Percentiles rank a stretch among this genome's conserved stretches.
Conservation (phyloP, 2,113 vertebrate genomes). For the Chlorodrepanis virens region DNA sequence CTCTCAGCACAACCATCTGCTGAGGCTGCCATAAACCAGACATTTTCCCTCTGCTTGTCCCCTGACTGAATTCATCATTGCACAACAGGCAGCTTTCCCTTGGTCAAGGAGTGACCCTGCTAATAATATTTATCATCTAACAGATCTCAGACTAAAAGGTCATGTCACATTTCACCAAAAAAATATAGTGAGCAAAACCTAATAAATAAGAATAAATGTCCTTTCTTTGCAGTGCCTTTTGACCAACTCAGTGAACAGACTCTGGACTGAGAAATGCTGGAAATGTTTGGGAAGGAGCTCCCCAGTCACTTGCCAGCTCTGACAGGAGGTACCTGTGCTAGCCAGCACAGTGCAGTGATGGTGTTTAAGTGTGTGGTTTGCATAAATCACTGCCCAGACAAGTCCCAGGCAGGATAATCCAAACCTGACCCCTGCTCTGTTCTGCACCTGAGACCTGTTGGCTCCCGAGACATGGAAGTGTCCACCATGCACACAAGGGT, state of each 20-base stretch:
- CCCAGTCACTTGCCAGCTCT: background rate
- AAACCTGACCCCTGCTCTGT: background rate
- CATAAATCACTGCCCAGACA: background rate
- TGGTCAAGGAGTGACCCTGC: conserved; percentile 50
- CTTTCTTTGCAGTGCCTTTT: conserved; percentile 51
- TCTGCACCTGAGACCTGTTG: background rate
- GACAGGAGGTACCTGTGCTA: background rate
- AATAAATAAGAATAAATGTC: conserved; percentile 33
- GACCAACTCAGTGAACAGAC: conserved; percentile 36
- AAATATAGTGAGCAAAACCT: conserved; percentile 11
- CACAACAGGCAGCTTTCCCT: background rate
- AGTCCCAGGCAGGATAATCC: background rate
- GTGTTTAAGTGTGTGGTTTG: background rate
- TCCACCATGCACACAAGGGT: background rate
- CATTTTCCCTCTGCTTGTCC: background rate
- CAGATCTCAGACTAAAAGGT: conserved; percentile 45
- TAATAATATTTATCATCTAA: conserved; percentile 59
- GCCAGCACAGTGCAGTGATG: background rate
- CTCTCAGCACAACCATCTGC: background rate
- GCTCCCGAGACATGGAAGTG: background rate
- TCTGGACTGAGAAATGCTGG: background rate
- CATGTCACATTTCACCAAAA: background rate
- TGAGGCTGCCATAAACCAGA: background rate
- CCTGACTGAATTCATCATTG: background rate
- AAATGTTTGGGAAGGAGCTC: conserved; percentile 4